These are phyloP conservation scores for Laothoe populi DNA, from an alignment of 2,888 invertebrate genomes.

Conservation along the genomic window DNA sequence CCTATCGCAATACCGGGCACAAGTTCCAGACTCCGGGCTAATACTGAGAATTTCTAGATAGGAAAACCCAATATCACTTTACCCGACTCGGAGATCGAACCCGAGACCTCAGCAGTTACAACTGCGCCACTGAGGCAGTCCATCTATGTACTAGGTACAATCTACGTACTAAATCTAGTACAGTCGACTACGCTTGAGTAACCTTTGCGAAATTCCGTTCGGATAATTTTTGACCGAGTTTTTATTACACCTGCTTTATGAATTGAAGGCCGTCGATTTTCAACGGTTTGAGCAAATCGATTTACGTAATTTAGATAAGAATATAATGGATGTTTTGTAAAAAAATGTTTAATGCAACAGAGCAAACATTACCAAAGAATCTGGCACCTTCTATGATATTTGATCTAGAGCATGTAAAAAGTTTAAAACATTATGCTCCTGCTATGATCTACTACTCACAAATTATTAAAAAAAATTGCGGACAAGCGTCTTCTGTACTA, in stretches of 20 bases:
- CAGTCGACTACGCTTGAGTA: not conserved
- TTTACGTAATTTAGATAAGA: constrained; percentile 25
- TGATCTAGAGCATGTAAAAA: constrained; percentile 27
- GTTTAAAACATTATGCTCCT: not conserved
- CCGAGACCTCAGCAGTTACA: no score
- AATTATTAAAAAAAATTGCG: not conserved
- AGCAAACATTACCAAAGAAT: constrained; percentile 25
- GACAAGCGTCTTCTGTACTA: no score
- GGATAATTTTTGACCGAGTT: constrained; percentile 13
- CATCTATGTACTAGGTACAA: not conserved
- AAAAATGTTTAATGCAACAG: constrained; percentile 3
- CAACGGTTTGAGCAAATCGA: constrained; percentile 14
- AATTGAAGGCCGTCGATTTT: constrained; percentile 17
- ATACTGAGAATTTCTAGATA: no score
- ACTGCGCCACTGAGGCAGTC: no score
- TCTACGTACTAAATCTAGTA: constrained; percentile 4
- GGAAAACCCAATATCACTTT: no score
- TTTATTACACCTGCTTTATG: not conserved
- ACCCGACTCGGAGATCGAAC: no score
- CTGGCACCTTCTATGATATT: not conserved
- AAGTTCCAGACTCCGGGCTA: no score
- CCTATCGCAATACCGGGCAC: no score
- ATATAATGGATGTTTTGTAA: constrained; percentile 11
- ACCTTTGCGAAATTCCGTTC: constrained; percentile 21
- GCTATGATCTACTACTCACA: not conserved